phyloP scores from a whole-genome alignment of 2,113 vertebrate species.

The Myotis yumanensis region DNA sequence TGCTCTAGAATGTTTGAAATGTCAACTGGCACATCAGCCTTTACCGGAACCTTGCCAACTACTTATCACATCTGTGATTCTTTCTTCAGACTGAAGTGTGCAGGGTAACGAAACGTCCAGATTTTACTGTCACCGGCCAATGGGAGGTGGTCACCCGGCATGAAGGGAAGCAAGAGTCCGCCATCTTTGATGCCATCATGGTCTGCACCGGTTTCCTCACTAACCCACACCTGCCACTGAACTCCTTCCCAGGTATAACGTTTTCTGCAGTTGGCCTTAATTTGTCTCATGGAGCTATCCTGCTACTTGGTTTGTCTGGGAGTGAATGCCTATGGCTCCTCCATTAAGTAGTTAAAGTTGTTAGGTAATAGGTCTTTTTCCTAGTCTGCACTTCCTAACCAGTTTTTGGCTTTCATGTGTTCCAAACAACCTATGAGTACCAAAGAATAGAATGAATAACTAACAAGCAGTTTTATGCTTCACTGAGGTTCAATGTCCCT shows the following conservation, averaged over 20 bases:
- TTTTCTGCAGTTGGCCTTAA: background rate
- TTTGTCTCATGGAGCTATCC: background rate
- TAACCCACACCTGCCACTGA: constrained; percentile 83
- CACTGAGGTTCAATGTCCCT: background rate
- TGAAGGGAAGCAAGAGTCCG: constrained; percentile 81
- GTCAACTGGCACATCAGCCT: background rate
- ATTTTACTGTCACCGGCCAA: constrained; percentile 88
- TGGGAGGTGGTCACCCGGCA: constrained; percentile 88
- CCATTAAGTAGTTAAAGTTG: background rate
- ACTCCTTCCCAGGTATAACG: constrained; percentile 87
- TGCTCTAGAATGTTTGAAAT: background rate
- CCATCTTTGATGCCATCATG: constrained; percentile 89
- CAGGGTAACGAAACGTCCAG: constrained; percentile 83
- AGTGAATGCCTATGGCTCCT: background rate
- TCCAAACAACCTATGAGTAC: background rate
- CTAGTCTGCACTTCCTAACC: background rate
- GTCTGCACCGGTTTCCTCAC: constrained; percentile 91
- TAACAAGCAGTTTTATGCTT: background rate
- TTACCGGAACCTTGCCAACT: background rate
- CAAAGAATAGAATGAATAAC: background rate
- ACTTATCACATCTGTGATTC: background rate
- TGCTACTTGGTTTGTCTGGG: background rate
- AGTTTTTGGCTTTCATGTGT: background rate
- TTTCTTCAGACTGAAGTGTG: constrained; percentile 87
- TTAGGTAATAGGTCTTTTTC: background rate